These are phyloP conservation scores for Eristalinus sepulchralis DNA, from an alignment of 2,888 invertebrate species.

Conservation along the genomic window DNA sequence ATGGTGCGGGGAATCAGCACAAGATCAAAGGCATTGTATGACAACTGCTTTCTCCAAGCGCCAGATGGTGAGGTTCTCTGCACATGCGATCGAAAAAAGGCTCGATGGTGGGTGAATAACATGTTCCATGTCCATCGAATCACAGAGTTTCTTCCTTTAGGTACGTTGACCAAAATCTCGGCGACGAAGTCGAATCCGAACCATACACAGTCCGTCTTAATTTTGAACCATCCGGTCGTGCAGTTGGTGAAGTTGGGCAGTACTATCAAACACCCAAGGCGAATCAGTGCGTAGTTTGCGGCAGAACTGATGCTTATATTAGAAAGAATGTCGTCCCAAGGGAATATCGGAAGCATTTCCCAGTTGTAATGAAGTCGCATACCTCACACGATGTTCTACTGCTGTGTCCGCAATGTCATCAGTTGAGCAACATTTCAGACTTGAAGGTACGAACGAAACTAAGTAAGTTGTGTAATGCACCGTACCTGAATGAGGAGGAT, in stretches of 20 bases:
- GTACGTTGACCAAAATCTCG: constrained; percentile 82
- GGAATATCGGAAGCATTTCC: constrained; percentile 90
- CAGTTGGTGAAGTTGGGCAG: constrained; percentile 86
- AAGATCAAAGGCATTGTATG: constrained; percentile 85
- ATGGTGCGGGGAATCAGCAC: constrained; percentile 74
- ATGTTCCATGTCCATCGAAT: neutral
- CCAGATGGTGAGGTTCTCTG: constrained; percentile 90
- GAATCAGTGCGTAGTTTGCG: constrained; percentile 91
- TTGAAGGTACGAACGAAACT: constrained; percentile 83
- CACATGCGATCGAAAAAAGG: constrained; percentile 88
- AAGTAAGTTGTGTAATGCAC: constrained; percentile 85
- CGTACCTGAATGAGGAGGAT: constrained; percentile 81
- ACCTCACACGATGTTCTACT: constrained; percentile 90
- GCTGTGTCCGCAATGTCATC: constrained; percentile 88
- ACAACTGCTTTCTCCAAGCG: constrained; percentile 89
- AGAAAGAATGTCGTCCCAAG: constrained; percentile 91
- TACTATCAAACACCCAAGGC: constrained; percentile 88
- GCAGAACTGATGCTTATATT: constrained; percentile 85
- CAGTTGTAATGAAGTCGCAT: constrained; percentile 89
- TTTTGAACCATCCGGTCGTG: constrained; percentile 90
- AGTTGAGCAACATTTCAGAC: constrained; percentile 86
- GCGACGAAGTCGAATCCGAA: constrained; percentile 79
- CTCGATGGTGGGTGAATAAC: constrained; percentile 83
- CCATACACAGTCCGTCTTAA: constrained; percentile 86
- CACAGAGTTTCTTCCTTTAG: neutral